These are phyloP conservation scores for Taeniopygia guttata DNA, from an alignment of 2,797 vertebrate genomes.

Conservation along the genomic window DNA sequence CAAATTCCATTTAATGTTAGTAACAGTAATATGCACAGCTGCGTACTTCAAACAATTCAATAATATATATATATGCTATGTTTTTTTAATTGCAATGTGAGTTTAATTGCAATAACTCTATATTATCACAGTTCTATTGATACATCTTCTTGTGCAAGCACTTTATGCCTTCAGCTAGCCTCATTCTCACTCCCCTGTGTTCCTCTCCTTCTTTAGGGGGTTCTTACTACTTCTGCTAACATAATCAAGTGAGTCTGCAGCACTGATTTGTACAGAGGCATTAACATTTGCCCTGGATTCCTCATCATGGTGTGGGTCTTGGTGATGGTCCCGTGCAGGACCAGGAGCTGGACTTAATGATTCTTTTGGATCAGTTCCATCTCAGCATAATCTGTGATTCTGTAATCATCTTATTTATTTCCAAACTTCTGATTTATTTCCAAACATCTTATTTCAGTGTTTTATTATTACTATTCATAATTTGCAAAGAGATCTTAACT, in stretches of 20 bases:
- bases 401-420: background rate
- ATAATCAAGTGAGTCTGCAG: background rate
- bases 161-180: background rate
- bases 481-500: background rate
- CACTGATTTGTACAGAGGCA: background rate
- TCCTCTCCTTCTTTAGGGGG: background rate
- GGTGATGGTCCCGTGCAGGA: background rate
- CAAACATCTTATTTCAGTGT: background rate
- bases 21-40: background rate
- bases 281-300: background rate
- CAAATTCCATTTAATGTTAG: background rate
- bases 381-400: background rate
- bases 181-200: background rate
- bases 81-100: background rate
- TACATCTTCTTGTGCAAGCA: background rate
- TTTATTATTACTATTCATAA: background rate
- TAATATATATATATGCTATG: background rate
- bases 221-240: background rate
- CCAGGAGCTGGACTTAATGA: background rate
- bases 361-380: background rate
- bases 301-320: background rate
- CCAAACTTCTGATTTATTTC: background rate
- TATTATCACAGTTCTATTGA: background rate
- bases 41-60: background rate
- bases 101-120: background rate